Evolutionary conservation across 2,888 invertebrate species (phyloP), one percentile per base, ranked within the genome.

Genomic region (Chymomyza caudatula): DNA sequence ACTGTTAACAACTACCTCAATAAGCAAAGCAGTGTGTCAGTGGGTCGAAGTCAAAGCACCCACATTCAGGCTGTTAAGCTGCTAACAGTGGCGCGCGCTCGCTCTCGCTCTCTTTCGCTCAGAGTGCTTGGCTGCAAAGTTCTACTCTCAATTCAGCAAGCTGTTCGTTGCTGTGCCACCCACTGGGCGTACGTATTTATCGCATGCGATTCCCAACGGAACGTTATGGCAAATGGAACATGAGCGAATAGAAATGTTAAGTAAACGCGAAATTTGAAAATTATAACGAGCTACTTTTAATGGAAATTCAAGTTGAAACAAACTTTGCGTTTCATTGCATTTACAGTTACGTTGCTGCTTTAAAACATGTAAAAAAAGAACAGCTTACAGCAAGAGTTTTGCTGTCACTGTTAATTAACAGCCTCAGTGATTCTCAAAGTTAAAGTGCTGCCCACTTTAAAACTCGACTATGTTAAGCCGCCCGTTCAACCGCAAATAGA

Each of bases 1-100:
- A 11, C 29, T 11, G 11, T 37, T 37, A 11, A 37, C 29, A 37
- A 11, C 29, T 37, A 37, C 29, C 29, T 37, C 29, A 37, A 37
- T 37, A 37, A 37, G 5, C 29, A 11, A 11, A 37, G 29, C 79
- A 79, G 63, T 80, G 80, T 80, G 85, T 85, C 83, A 85, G 80
- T 80, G 85, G 85, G 85, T 80, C 85, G 80, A 8, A 37, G 20
- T 67, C 75, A 67, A 8, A 11, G 11, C 29, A 44, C 58, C 15
- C 53, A 47, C 47, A 57, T 62, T 20, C 20, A 20, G 22, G 58
- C 69, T 77, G 70, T 78, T 70, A 70, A 65, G 11, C n/a, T 44
- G 11, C 49, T 15, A 52, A 53, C 69, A 76, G 69, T 17, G 44
- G 44, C 42, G 15, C 56, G 53, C 65, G 64, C 74, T 55, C 47